Evolutionary conservation across 1,140 invertebrate genomes (phyloP).

Genomic region (Micrasema minimum): DNA sequence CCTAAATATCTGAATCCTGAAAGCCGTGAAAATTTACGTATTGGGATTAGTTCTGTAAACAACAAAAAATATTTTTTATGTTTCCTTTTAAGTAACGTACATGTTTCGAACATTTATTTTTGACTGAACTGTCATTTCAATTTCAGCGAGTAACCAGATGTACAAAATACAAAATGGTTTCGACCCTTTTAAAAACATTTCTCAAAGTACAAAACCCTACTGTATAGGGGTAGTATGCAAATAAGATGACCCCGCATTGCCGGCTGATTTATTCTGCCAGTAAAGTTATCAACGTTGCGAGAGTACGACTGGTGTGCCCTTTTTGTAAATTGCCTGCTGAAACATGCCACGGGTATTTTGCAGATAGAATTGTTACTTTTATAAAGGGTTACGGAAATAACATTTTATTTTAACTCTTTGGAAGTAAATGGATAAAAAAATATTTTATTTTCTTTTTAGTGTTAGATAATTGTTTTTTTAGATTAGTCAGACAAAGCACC

Average conservation of each 20-base stretch:
- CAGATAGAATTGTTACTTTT: no score
- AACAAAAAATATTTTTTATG: no score
- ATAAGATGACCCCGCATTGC: slow-evolving; percentile 21
- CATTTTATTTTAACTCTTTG: neutral
- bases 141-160: no score
- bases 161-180: no score
- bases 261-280: slow-evolving; percentile 16
- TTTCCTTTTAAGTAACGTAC: no score
- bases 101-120: no score
- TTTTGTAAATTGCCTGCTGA: slow-evolving; percentile 9
- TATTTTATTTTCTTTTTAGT: slow-evolving; percentile 1
- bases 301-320: slow-evolving; percentile 6
- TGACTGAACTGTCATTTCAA: no score
- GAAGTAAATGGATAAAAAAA: neutral
- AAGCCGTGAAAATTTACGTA: no score
- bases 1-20: no score
- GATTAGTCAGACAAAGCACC: neutral
- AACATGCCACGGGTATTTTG: neutral
- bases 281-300: slow-evolving; percentile 17
- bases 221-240: slow-evolving; percentile 12
- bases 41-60: no score
- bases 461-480: slow-evolving; percentile 2
- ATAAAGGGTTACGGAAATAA: slow-evolving; percentile 1
- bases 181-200: slow-evolving; percentile 2
- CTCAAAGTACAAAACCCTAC: neutral